Conservation (phyloP, 2,797 vertebrate species). For the Menidia menidia region DNA sequence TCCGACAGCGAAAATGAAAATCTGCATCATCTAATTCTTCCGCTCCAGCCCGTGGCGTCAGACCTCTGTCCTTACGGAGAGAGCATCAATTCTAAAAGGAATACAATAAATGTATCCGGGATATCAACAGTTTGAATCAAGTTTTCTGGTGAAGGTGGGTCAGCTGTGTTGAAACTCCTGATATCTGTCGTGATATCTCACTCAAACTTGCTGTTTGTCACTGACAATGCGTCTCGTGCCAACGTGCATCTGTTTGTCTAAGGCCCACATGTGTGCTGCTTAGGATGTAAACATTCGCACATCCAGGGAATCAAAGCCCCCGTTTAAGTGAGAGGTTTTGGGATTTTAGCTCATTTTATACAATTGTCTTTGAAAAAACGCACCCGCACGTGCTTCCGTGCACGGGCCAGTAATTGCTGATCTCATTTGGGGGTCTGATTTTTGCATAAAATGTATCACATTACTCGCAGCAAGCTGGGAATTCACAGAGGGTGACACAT, state of each 20-base stretch:
- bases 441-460: slow-evolving; percentile 28
- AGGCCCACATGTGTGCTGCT: slow-evolving; percentile 45
- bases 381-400: slow-evolving; percentile 20
- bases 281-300: slow-evolving; percentile 37
- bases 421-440: slow-evolving; percentile 17
- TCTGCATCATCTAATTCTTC: background rate
- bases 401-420: slow-evolving; percentile 29
- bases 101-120: too few relatives aligned
- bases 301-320: slow-evolving; percentile 32
- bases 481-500: slow-evolving; percentile 31
- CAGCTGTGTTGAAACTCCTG: slow-evolving; percentile 32
- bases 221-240: slow-evolving; percentile 44
- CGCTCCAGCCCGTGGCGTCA: background rate
- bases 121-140: too few relatives aligned
- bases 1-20: background rate
- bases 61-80: background rate
- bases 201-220: slow-evolving; percentile 68
- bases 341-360: background rate
- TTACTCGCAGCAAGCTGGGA: slow-evolving; percentile 30
- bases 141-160: too few relatives aligned
- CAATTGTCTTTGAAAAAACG: slow-evolving; percentile 29
- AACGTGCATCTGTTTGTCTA: slow-evolving; percentile 57
- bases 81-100: background rate
- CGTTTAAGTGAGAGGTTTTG: slow-evolving; percentile 32
- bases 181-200: slow-evolving; percentile 70